Evolutionary conservation across 2,797 vertebrate species (phyloP).

Genomic region (Poeciliopsis turneri): DNA sequence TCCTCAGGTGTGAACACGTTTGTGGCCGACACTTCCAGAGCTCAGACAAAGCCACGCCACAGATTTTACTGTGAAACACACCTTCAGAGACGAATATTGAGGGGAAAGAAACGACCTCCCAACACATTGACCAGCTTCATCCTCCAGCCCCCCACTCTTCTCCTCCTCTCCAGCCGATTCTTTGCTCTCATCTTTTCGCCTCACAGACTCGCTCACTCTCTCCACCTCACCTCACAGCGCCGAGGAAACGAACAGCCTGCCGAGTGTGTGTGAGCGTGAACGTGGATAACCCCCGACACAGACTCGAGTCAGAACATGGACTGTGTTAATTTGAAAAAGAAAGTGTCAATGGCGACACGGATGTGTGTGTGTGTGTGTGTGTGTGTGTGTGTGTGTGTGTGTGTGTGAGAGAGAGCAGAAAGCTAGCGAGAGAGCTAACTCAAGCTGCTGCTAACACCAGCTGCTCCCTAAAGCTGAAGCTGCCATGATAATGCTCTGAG

Average conservation of each 20-base stretch:
- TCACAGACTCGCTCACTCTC: constrained; percentile 51
- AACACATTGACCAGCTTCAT: constrained; percentile 42
- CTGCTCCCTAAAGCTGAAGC: constrained; percentile 47
- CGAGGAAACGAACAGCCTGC: constrained; percentile 73
- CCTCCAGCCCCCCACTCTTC: constrained; percentile 22
- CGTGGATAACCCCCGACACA: background rate
- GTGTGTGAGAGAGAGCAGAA: background rate
- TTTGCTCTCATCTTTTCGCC: constrained; percentile 52
- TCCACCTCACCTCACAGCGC: constrained; percentile 63
- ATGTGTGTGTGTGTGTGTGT: background rate
- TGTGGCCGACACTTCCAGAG: background rate
- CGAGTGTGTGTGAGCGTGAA: constrained; percentile 37
- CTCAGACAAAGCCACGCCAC: constrained; percentile 9
- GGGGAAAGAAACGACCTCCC: constrained; percentile 9
- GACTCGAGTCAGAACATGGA: constrained; percentile 10
- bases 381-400: background rate
- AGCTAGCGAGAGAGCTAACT: constrained; percentile 38
- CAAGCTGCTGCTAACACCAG: constrained; percentile 65
- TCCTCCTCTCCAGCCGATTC: constrained; percentile 39
- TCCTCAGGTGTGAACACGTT: background rate
- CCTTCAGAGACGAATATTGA: constrained; percentile 1
- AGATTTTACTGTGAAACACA: constrained; percentile 17
- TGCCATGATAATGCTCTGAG: constrained; percentile 40
- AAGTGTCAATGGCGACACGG: background rate
- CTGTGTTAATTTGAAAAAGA: constrained; percentile 1